Evolutionary conservation across 2,888 invertebrate species (phyloP), one percentile per base, ranked within the genome.

Genomic region (Meloe dianella): DNA sequence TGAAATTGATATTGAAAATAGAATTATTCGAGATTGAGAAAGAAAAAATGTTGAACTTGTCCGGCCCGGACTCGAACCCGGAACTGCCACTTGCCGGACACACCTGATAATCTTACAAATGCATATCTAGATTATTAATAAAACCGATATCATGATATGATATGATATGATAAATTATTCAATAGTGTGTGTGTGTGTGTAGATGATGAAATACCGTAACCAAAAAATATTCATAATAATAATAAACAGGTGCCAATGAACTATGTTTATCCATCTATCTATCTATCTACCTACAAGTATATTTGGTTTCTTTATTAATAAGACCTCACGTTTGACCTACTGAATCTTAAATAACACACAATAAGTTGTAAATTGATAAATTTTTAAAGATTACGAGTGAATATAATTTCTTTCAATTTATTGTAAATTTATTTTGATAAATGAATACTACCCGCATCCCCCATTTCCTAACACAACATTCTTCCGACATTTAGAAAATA

Each of bases 151-250:
- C n/a, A n/a, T n/a, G n/a, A n/a, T n/a, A n/a, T n/a, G n/a, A n/a
- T n/a, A n/a, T n/a, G n/a, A n/a, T n/a, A n/a, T n/a, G n/a, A n/a
- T n/a, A n/a, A n/a, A n/a, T n/a, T n/a, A n/a, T n/a, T n/a, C n/a
- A n/a, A n/a, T n/a, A n/a, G n/a, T n/a, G n/a, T n/a, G n/a, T n/a
- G n/a, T n/a, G n/a, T n/a, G n/a, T n/a, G n/a, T n/a, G n/a, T n/a
- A 41, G 54, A 22, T 54, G 54, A 24, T 54, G 54, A 54, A 24
- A 54, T 54, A 54, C 54, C 54, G 54, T 54, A 54, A 54, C 8
- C n/a, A 47, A 20, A 20, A 14, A 54, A 14, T n/a, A n/a, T n/a
- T n/a, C n/a, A 22, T 12, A 54, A 27, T 27, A 3, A 27, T 27
- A 27, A 27, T 27, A 27, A 12, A 54, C 54, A 54, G 54, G 54